Evolutionary conservation across 2,113 vertebrate genomes (phyloP), one percentile per base, ranked within the genome.

Genomic region (Physeter macrocephalus): DNA sequence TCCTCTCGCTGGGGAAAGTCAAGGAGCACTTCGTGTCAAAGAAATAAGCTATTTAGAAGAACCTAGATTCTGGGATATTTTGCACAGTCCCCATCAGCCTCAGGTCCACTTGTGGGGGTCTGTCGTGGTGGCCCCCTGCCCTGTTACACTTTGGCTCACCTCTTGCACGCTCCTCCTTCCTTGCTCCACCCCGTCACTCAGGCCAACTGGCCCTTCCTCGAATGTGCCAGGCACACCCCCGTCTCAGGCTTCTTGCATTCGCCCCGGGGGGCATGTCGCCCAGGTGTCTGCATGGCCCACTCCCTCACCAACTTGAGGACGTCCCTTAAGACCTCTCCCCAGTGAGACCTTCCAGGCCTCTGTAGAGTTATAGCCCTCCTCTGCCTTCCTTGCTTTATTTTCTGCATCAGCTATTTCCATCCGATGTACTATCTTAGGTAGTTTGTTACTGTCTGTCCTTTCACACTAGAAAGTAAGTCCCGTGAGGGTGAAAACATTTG

Each of bases 91-190:
- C 1, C 0, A 0, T 36, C 21, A 14, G 31, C 66, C 41, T 20
- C 1, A 43, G 41, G 29, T 17, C n/a, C 36, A 29, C 3, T 1
- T 2, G 4, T 2, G 1, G 43, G 41, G 29, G 29, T 17, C n/a
- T 62, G 8, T 14, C 3, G 0, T 25, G 18, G 36, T 17, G 52
- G 8, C 5, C 6, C 9, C 71, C 49, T 64, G 57, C 23, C 7
- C 21, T 8, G 0, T 6, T 4, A 5, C 3, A 0, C 36, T 34
- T 6, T 0, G 1, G 39, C 12, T 27, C 57, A 5, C 2, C 8
- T 25, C 13, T 74, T 41, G 3, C 0, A 0, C 17, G 5, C 9
- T 25, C 27, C 8, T 43, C 20, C 25, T 29, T 39, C 18, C 49
- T 34, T 36, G 41, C 5, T 31, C 3, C 20, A 4, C 29, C 18